These are phyloP conservation scores for Micromys minutus DNA, from an alignment of 2,113 vertebrate species.

Conservation along the genomic window DNA sequence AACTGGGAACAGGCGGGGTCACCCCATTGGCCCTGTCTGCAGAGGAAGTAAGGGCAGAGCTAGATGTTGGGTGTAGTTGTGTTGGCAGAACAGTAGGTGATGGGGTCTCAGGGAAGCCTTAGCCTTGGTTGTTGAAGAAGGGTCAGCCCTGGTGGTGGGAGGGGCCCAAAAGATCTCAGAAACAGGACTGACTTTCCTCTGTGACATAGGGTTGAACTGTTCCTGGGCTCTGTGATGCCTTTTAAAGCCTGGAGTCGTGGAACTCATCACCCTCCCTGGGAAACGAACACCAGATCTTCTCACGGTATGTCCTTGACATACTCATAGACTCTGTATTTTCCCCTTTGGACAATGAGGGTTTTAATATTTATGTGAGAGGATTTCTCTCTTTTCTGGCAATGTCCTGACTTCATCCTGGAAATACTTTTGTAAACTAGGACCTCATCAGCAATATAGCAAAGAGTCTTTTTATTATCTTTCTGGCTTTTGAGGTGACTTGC, in stretches of 20 bases:
- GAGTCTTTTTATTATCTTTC: constrained; percentile 62
- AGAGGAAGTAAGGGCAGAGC: not conserved
- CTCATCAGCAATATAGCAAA: constrained; percentile 29
- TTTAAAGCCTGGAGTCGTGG: not conserved
- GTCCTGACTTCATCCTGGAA: constrained; percentile 48
- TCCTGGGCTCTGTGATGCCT: constrained; percentile 56
- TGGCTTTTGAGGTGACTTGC: constrained; percentile 54
- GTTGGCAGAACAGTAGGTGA: not conserved
- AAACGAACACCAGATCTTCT: not conserved
- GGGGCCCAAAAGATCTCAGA: not conserved
- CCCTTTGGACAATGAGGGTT: not conserved
- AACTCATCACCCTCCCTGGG: not conserved
- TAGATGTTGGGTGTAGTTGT: not conserved
- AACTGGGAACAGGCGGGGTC: not conserved
- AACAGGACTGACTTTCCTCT: constrained; percentile 7
- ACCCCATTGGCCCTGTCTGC: not conserved
- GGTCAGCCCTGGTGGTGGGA: not conserved
- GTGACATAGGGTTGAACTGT: not conserved
- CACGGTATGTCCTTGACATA: not conserved
- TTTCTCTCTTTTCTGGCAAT: constrained; percentile 24
- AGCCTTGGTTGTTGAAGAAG: not conserved
- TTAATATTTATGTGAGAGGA: constrained; percentile 28
- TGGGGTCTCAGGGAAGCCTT: not conserved
- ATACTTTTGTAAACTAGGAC: constrained; percentile 39
- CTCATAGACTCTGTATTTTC: not conserved